Base-by-base conservation (phyloP, 2,888 invertebrate genomes). In the Parapristionchus giblindavisi region DNA sequence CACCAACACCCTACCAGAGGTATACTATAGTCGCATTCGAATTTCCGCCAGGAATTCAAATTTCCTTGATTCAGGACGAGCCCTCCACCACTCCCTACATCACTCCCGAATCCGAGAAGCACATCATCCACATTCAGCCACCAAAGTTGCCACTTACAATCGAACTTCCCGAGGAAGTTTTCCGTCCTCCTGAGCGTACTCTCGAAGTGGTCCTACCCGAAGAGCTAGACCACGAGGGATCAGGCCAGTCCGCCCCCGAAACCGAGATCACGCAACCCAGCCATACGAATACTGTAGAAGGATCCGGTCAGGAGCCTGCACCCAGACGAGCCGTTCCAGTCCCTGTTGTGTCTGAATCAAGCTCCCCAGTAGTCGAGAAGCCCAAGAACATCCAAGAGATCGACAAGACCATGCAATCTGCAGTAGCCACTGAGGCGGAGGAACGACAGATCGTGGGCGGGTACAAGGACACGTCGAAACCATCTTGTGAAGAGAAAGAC, bases 41-140 rank as follows among this genome's bases (percentile, higher is more conserved):
- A 21, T 58, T 6, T 21, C 29, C 43, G 32, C 29, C 29, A 56
- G 29, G 29, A 11, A 54, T 54, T 32, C 3, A 29, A 17, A 14
- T 29, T 21, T 3, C 4, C 32, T 29, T 36, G 29, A 43, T 14
- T 65, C 63, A 65, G 63, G 63, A 65, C 63, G 27, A 63, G 24
- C 63, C 66, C 21, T 34, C 68, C 32, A 68, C 52, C n/a, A 71
- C 56, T 17, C 38, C 40, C 5, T 71, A 71, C 56, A n/a, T 56
- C 17, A 38, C 70, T 0, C 24, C 54, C 17, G 70, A 71, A 32
- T 17, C 54, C 56, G 70, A 71, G 29, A 56, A 56, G 56, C 70
- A 71, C 38, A 71, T 56, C 6, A 34, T 71, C 40, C 70, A 71
- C 70, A 56, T 71, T n/a, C 70, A 71, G 56, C 70, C 70, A 5